Base-by-base conservation (phyloP, 2,888 invertebrate species). In the Drosophila meridiana region DNA sequence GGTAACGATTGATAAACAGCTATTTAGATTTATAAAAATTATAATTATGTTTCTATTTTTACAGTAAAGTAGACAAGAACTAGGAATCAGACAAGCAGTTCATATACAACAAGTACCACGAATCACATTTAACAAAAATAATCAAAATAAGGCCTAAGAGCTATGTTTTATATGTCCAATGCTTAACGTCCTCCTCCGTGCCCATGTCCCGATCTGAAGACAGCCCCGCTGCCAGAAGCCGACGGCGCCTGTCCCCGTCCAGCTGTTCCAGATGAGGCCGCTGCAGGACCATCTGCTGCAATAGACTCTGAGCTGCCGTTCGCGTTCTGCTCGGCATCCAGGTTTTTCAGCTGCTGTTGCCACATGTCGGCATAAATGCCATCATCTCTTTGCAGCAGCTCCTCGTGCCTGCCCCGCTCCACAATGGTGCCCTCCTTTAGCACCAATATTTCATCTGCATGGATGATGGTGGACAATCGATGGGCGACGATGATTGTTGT, bases 401-500 rank as follows among this genome's bases (percentile, higher is more conserved):
- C 94, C 0, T 93, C 90, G 91, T 94, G 96, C 94, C 95, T 96
- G 92, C 99, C 99, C 74, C 97, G 95, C 93, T 99, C 99, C 3
- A 97, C 95, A 78, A 99, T 98, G 92, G 96, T 95, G 3, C 99
- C 99, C 2, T 99, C 97, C 90, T 96, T 96, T 45, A 99, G 93
- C 1, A 99, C 99, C 7, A 99, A 93, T 89, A 99, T 99, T 93
- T 98, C 97, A 94, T 99, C 97, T 0, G 98, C 98, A 92, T 99
- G 97, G 78, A 98, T 97, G 69, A 99, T 96, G 0, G 99, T 99
- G 0, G 99, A 99, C 55, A 99, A 93, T 66, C 98, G 95, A 93
- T 99, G 99, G 0, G 99, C 99, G 42, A 99, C 97, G 62, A 99
- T 97, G 9, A 99, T 94, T 0, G 98, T 98, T 0, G 99, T 99